Evolutionary conservation across 2,113 vertebrate species (phyloP).

Genomic region (Corynorhinus townsendii): DNA sequence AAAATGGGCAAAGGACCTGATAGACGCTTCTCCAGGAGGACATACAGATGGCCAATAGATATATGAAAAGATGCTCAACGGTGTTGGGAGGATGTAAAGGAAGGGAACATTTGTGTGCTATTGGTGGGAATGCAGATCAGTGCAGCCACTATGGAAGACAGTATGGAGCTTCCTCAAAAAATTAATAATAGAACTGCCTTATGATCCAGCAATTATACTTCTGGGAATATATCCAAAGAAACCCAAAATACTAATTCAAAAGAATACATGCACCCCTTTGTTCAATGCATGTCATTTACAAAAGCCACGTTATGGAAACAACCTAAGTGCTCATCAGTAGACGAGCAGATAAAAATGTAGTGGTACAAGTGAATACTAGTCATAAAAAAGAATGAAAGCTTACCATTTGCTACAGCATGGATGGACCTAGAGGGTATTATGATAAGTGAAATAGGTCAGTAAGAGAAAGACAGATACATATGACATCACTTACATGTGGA

Average conservation of each 20-base stretch:
- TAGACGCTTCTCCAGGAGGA: neutral
- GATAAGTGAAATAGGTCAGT: neutral
- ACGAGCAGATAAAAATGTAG: neutral
- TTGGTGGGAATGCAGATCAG: neutral
- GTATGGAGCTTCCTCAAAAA: neutral
- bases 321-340: neutral
- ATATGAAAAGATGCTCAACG: neutral
- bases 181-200: neutral
- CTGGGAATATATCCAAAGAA: neutral
- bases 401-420: neutral
- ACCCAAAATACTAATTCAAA: neutral
- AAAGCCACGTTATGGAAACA: neutral
- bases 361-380: neutral
- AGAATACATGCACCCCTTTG: neutral
- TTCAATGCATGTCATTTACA: neutral
- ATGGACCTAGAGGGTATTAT: neutral
- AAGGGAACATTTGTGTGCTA: neutral
- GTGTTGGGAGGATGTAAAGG: neutral
- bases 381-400: neutral
- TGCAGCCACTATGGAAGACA: neutral
- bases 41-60: neutral
- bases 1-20: neutral
- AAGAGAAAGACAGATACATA: neutral
- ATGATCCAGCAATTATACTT: neutral
- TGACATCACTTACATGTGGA: neutral